Percentiles rank a stretch among this genome's conserved stretches.
Evolutionary conservation across 64 coral and sea anemone genomes (phyloP).

Genomic region (Cladopsammia gracilis): DNA sequence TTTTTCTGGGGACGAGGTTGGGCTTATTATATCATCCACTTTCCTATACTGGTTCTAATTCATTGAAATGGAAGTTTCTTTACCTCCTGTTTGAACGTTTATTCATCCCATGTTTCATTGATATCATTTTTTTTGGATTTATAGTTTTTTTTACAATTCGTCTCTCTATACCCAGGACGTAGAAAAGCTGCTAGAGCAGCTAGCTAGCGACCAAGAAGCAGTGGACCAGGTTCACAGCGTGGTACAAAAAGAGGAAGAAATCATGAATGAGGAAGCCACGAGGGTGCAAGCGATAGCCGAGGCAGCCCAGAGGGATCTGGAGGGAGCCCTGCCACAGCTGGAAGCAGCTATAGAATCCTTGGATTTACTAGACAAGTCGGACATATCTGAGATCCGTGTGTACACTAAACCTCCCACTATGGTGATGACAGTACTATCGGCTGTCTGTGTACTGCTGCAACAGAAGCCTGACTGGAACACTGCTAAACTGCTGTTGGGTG

Average conservation of each 20-base stretch:
- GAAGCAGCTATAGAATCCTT: constrained; percentile 81
- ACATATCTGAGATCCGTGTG: constrained; percentile 97
- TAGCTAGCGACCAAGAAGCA: constrained; percentile 92
- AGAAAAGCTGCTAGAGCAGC: constrained; percentile 91
- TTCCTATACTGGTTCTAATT: no score
- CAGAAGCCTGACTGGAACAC: constrained; percentile 98
- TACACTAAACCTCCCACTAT: constrained; percentile 97
- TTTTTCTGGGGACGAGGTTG: no score
- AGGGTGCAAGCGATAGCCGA: constrained; percentile 90
- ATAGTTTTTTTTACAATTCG: neutral
- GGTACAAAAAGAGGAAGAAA: constrained; percentile 91
- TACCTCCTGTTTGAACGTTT: no score
- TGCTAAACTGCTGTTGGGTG: constrained; percentile 89
- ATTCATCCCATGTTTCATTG: no score
- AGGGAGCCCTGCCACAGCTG: constrained; percentile 87
- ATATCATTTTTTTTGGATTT: neutral
- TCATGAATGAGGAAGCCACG: constrained; percentile 93
- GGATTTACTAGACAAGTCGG: constrained; percentile 93
- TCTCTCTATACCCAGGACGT: constrained; percentile 68
- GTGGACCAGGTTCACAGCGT: constrained; percentile 96
- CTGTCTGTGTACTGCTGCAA: constrained; percentile 90
- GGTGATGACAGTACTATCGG: constrained; percentile 97
- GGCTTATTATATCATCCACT: no score
- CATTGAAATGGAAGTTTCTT: no score
- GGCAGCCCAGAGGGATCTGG: constrained; percentile 88